Percentiles rank a stretch among this genome's conserved stretches.
Evolutionary conservation across 2,888 invertebrate genomes (phyloP).

Genomic region (Druceiella hillmani): DNA sequence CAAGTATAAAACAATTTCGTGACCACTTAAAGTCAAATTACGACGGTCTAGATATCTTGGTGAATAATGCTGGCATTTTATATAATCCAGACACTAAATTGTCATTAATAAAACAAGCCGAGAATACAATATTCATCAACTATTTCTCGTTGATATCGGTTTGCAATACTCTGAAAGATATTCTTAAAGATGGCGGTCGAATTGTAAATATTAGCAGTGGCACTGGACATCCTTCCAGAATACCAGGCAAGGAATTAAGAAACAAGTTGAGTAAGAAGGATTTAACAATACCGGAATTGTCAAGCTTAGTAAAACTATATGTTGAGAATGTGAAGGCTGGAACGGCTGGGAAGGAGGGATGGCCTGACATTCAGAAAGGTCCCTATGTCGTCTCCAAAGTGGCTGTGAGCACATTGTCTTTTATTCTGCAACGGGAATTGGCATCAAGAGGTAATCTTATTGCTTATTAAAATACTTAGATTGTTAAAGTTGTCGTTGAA

Average conservation of each 20-base stretch:
- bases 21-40: constrained; percentile 55
- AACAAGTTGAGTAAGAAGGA: constrained; percentile 43
- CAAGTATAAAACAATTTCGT: constrained; percentile 56
- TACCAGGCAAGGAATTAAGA: too few relatives aligned
- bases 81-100: constrained; percentile 59
- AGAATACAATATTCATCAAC: constrained; percentile 65
- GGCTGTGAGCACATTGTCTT: constrained; percentile 44
- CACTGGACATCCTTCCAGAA: constrained; percentile 48
- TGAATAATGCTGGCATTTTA: constrained; percentile 75
- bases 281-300: constrained; percentile 43
- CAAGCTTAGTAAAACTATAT: constrained; percentile 44
- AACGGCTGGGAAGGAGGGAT: constrained; percentile 40
- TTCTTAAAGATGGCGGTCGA: constrained; percentile 62
- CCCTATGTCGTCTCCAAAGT: constrained; percentile 50
- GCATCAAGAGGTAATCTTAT: too few relatives aligned
- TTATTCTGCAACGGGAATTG: constrained; percentile 46
- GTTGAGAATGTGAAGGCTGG: constrained; percentile 53
- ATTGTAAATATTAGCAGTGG: constrained; percentile 71
- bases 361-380: constrained; percentile 45
- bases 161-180: constrained; percentile 63
- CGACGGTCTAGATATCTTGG: constrained; percentile 65
- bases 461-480: too few relatives aligned
- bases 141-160: constrained; percentile 62
- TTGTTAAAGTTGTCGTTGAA: too few relatives aligned
- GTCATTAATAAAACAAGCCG: constrained; percentile 63